Evolutionary conservation across 2,888 invertebrate genomes (phyloP).

Genomic region (Lycophotia porphyrea): DNA sequence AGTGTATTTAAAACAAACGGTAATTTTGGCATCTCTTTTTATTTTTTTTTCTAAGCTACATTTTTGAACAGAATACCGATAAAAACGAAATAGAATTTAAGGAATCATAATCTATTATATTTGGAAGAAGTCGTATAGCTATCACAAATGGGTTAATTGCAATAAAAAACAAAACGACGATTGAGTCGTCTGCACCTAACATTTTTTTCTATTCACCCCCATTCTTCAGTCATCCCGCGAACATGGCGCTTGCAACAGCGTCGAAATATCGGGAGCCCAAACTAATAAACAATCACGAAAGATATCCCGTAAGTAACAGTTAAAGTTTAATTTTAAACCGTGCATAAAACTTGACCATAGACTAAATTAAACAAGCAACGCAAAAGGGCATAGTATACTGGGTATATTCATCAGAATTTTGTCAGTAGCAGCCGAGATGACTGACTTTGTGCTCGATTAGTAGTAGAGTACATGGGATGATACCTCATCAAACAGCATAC

Average conservation of each 20-base stretch:
- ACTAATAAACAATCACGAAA: too few relatives aligned
- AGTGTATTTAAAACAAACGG: background rate
- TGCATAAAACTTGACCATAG: background rate
- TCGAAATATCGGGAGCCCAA: too few relatives aligned
- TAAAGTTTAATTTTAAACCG: too few relatives aligned
- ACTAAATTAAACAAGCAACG: background rate
- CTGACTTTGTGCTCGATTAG: background rate
- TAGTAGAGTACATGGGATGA: background rate
- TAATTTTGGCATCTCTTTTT: too few relatives aligned
- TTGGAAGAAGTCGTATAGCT: background rate
- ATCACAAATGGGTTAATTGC: background rate
- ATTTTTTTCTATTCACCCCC: too few relatives aligned
- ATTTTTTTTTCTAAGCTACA: background rate
- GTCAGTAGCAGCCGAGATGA: background rate
- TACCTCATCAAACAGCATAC: background rate
- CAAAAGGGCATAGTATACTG: background rate
- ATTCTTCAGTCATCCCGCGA: too few relatives aligned
- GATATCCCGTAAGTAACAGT: too few relatives aligned
- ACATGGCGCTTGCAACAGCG: too few relatives aligned
- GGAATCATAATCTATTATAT: background rate
- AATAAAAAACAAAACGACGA: too few relatives aligned
- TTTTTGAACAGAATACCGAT: background rate
- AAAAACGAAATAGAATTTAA: background rate
- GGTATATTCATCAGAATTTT: background rate
- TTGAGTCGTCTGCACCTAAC: too few relatives aligned